These are phyloP conservation scores for Rissa tridactyla DNA, from an alignment of 2,113 vertebrate species.

Conservation along the genomic window DNA sequence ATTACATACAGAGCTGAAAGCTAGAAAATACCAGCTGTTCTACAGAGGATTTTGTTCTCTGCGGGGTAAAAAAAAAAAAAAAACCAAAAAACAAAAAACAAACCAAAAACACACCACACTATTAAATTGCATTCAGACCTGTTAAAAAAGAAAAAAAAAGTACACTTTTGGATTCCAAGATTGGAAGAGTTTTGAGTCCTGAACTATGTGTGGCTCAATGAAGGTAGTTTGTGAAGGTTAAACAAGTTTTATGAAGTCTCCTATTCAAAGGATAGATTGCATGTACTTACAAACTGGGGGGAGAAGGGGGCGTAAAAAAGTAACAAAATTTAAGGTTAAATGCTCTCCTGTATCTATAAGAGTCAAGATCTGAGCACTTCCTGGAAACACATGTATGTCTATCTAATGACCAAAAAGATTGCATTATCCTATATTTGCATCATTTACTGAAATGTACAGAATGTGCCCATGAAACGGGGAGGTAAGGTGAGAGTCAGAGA, in stretches of 20 bases:
- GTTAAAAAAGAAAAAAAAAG: too few relatives aligned
- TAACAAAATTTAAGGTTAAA: background rate
- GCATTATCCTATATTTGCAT: background rate
- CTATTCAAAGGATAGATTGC: background rate
- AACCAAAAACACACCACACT: background rate
- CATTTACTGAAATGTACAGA: rapidly evolving
- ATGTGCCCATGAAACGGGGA: background rate
- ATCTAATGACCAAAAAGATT: background rate
- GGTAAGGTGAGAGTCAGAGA: background rate
- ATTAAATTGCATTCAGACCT: conserved; percentile 19
- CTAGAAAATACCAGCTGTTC: conserved; percentile 68
- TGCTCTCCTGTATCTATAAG: background rate
- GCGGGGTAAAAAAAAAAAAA: background rate
- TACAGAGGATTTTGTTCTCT: conserved; percentile 54
- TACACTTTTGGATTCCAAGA: background rate
- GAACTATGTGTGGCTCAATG: background rate
- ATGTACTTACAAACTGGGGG: background rate
- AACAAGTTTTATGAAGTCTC: background rate
- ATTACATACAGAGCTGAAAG: conserved; percentile 51
- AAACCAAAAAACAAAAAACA: background rate
- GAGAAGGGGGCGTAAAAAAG: background rate
- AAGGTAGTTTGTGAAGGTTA: background rate
- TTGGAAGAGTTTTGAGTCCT: background rate
- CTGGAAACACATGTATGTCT: background rate
- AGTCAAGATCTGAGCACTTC: background rate